Conservation (phyloP, 2,888 invertebrate species). For the Cacoxenus indagator region DNA sequence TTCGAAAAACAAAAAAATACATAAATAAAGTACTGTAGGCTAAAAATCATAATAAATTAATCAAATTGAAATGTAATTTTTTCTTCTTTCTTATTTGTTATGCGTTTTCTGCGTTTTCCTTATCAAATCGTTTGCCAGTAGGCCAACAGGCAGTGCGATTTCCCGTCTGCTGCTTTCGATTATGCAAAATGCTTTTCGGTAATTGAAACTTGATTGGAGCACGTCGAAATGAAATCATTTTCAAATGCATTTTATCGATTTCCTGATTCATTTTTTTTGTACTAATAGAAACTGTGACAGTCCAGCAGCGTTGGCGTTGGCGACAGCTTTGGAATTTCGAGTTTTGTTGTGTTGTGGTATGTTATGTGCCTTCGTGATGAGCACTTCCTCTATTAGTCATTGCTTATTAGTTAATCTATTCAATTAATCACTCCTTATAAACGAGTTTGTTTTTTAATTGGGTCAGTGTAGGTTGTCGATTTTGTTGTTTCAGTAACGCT, state of each 20-base stretch:
- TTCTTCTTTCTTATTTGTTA: constrained; percentile 4
- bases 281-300: neutral
- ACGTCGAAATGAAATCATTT: neutral
- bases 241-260: neutral
- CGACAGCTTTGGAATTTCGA: neutral
- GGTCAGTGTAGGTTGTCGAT: no score
- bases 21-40: no score
- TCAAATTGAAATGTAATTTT: neutral
- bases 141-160: constrained; percentile 3
- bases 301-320: neutral
- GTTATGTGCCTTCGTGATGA: no score
- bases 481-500: no score
- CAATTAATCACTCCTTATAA: no score
- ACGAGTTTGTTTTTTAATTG: no score
- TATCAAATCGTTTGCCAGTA: neutral
- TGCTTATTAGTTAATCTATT: no score
- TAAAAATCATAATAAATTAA: no score
- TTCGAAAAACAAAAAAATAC: no score
- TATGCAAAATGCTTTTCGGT: constrained; percentile 9
- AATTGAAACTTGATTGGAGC: constrained; percentile 10
- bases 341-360: no score
- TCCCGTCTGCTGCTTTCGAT: constrained; percentile 6
- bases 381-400: no score
- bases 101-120: neutral
- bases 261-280: constrained; percentile 2